Percentiles rank a stretch among this genome's conserved stretches.
Conservation (phyloP, 2,888 invertebrate genomes). For the Malthinus flaveolus region DNA sequence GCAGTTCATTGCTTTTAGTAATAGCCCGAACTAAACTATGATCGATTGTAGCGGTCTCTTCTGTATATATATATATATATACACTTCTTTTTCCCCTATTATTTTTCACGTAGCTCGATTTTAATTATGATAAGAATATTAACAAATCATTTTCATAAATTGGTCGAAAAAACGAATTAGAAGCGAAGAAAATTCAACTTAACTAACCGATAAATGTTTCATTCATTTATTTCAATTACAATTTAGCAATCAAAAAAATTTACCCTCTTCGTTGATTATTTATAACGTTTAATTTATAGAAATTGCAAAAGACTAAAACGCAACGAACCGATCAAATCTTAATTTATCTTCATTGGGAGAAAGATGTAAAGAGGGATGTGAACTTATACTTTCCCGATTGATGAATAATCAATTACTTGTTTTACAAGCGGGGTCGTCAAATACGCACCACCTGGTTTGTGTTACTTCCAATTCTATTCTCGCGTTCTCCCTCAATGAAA, state of each 20-base stretch:
- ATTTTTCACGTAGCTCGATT: slow-evolving; percentile 7
- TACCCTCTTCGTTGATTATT: slow-evolving; percentile 31
- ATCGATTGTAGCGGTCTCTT: slow-evolving; percentile 30
- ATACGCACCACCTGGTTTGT: slow-evolving; percentile 53
- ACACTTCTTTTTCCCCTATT: slow-evolving; percentile 9
- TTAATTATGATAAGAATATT: slow-evolving; percentile 14
- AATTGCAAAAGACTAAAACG: slow-evolving; percentile 43
- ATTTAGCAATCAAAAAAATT: slow-evolving; percentile 16
- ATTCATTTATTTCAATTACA: slow-evolving; percentile 23
- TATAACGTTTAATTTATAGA: slow-evolving; percentile 44
- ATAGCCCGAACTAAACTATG: slow-evolving; percentile 34
- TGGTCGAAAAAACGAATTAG: slow-evolving; percentile 1
- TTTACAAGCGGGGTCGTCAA: slow-evolving; percentile 53
- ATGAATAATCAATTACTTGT: slow-evolving; percentile 57
- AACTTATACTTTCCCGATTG: slow-evolving; percentile 52
- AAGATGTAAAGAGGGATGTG: slow-evolving; percentile 41
- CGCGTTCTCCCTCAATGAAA: slow-evolving; percentile 48
- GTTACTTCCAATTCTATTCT: slow-evolving; percentile 50
- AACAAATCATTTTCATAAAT: slow-evolving; percentile 9
- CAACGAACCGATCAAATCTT: slow-evolving; percentile 54
- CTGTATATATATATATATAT: slow-evolving; percentile 31
- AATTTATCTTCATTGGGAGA: slow-evolving; percentile 49
- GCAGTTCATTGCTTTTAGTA: slow-evolving; percentile 30
- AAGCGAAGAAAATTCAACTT: slow-evolving; percentile 2
- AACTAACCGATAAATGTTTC: slow-evolving; percentile 9